phyloP scores from a whole-genome alignment of 23 tunicate species.

The Trididemnum clinides region DNA sequence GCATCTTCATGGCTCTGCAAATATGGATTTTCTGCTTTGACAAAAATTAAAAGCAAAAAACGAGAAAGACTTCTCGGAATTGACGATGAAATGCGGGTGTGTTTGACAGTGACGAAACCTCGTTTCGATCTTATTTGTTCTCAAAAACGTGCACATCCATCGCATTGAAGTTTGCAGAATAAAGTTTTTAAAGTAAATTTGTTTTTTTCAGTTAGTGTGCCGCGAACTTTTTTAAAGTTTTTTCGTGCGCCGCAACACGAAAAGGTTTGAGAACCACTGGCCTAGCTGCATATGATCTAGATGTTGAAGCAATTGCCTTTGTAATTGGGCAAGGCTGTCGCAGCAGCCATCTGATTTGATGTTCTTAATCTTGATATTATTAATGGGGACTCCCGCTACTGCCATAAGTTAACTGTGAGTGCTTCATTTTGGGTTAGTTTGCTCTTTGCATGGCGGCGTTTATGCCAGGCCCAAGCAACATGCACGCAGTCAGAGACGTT shows the following conservation, averaged over 20 bases:
- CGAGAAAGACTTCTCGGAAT: slow-evolving; percentile 29
- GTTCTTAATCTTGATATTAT: too few relatives aligned
- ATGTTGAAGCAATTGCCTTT: too few relatives aligned
- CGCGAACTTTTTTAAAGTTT: slow-evolving; percentile 20
- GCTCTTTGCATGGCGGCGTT: too few relatives aligned
- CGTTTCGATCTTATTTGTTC: slow-evolving; percentile 40
- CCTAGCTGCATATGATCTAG: too few relatives aligned
- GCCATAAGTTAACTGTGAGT: too few relatives aligned
- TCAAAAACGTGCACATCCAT: slow-evolving; percentile 44
- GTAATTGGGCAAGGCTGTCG: too few relatives aligned
- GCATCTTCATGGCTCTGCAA: slow-evolving; percentile 66
- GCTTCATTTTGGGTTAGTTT: too few relatives aligned
- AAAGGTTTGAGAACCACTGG: too few relatives aligned
- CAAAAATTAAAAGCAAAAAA: slow-evolving; percentile 51
- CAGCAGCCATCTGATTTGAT: too few relatives aligned
- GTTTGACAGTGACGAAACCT: slow-evolving; percentile 55
- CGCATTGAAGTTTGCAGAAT: slow-evolving; percentile 32
- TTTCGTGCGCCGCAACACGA: slow-evolving; percentile 40
- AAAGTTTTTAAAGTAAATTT: slow-evolving; percentile 39
- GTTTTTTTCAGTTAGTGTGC: slow-evolving; percentile 25
- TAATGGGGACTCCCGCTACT: too few relatives aligned
- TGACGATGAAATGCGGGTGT: slow-evolving; percentile 71
- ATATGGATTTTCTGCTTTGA: slow-evolving; percentile 59
- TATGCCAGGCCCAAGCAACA: too few relatives aligned
- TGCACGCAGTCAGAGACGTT: too few relatives aligned